A percentile compares a stretch with the other conserved stretches of the same genome.
These are phyloP conservation scores for Progne subis DNA, from an alignment of 2,113 vertebrate species.

Conservation along the genomic window DNA sequence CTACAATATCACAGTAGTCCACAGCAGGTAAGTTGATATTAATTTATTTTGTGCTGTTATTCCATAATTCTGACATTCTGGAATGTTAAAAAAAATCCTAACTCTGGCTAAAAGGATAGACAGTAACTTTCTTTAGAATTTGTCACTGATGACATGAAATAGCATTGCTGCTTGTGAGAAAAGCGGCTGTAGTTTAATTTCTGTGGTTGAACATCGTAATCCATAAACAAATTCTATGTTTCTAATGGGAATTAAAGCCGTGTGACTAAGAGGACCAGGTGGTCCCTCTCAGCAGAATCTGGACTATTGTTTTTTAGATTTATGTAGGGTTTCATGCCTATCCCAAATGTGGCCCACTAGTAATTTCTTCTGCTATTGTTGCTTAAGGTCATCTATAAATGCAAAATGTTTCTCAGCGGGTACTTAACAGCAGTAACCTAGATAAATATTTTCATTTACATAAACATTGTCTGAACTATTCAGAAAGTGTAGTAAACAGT, in stretches of 20 bases:
- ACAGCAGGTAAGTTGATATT: neutral
- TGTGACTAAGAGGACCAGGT: neutral
- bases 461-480: conserved; percentile 58
- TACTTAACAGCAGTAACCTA: conserved; percentile 56
- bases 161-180: neutral
- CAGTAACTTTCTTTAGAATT: neutral
- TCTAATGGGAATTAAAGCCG: neutral
- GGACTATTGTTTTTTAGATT: conserved; percentile 25
- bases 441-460: conserved; percentile 66
- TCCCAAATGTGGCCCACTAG: conserved; percentile 8
- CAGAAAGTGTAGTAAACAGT: conserved; percentile 59
- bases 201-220: neutral
- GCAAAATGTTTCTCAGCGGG: conserved; percentile 33
- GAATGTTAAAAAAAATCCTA: neutral
- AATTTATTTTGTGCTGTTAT: neutral
- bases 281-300: neutral
- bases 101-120: neutral
- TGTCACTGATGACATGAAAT: neutral
- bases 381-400: conserved; percentile 44
- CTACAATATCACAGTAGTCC: neutral
- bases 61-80: neutral
- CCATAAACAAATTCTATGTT: neutral
- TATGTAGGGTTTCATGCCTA: neutral
- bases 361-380: conserved; percentile 48
- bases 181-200: neutral